Evolutionary conservation across 37 sponge, comb jelly and placozoan genomes (phyloP).

Genomic region (Aphrocallistes beatrix): DNA sequence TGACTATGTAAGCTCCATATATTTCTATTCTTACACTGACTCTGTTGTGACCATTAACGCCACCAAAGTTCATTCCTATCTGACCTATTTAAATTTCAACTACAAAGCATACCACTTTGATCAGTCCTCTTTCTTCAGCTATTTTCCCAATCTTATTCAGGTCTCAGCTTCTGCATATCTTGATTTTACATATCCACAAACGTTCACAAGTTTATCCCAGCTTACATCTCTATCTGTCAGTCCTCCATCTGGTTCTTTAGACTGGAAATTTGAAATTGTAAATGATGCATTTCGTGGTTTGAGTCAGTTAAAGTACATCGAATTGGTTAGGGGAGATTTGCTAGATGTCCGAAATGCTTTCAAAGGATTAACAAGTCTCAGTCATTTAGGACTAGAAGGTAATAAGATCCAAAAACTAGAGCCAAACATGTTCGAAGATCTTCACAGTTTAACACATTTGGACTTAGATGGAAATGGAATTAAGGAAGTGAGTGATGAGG

Average conservation of each 20-base stretch:
- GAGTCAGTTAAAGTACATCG: not conserved
- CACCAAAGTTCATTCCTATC: not conserved
- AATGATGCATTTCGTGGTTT: slow-evolving; percentile 11
- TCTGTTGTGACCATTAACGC: not conserved
- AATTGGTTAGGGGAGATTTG: not conserved
- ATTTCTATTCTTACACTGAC: too few relatives aligned
- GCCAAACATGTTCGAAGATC: not conserved
- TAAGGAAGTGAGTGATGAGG: not conserved
- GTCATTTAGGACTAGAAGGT: not conserved
- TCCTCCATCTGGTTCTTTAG: not conserved
- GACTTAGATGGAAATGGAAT: slow-evolving; percentile 9
- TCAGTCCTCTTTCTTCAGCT: not conserved
- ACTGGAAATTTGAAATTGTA: not conserved
- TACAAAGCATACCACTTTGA: not conserved
- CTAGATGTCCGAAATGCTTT: not conserved
- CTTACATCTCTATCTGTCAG: not conserved
- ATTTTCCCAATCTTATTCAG: not conserved
- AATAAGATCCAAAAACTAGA: not conserved
- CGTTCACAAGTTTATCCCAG: not conserved
- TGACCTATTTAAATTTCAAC: not conserved
- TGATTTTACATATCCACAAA: not conserved
- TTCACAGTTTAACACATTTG: not conserved
- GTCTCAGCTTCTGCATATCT: not conserved
- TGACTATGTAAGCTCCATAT: too few relatives aligned
- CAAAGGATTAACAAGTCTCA: not conserved